phyloP scores from a whole-genome alignment of 1,140 invertebrate genomes.

The Venustaconcha ellipsiformis region DNA sequence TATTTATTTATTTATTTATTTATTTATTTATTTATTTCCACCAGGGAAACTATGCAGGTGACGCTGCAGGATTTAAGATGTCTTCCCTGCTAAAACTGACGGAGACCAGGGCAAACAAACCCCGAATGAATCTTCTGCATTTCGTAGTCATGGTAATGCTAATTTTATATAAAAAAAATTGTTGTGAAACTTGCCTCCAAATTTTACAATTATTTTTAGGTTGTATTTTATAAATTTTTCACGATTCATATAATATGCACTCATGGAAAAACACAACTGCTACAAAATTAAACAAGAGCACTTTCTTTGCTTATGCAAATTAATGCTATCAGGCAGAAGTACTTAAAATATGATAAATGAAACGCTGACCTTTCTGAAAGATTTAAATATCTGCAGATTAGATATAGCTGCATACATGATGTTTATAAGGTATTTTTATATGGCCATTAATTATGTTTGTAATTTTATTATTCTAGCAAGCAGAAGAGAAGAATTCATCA shows the following conservation, averaged over 20 bases:
- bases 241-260: no score
- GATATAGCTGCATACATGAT: no score
- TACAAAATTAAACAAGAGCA: no score
- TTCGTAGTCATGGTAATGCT: constrained; percentile 81
- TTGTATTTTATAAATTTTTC: no score
- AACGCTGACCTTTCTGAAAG: no score
- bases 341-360: no score
- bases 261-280: no score
- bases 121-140: constrained; percentile 96
- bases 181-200: not conserved
- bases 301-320: no score
- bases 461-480: constrained; percentile 51
- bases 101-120: constrained; percentile 96
- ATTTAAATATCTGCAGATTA: no score
- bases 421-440: not conserved
- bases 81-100: constrained; percentile 94
- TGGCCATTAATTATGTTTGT: not conserved
- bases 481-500: constrained; percentile 60
- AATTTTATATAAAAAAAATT: not conserved
- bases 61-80: constrained; percentile 95
- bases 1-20: no score
- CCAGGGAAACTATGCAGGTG: constrained; percentile 96
- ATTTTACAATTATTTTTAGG: no score
- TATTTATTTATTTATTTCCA: constrained; percentile 77
- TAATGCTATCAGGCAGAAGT: no score